A percentile compares a stretch with the other conserved stretches of the same genome.
These are phyloP conservation scores for Drosophila mayaguana DNA, from an alignment of 2,888 invertebrate genomes.

Conservation along the genomic window DNA sequence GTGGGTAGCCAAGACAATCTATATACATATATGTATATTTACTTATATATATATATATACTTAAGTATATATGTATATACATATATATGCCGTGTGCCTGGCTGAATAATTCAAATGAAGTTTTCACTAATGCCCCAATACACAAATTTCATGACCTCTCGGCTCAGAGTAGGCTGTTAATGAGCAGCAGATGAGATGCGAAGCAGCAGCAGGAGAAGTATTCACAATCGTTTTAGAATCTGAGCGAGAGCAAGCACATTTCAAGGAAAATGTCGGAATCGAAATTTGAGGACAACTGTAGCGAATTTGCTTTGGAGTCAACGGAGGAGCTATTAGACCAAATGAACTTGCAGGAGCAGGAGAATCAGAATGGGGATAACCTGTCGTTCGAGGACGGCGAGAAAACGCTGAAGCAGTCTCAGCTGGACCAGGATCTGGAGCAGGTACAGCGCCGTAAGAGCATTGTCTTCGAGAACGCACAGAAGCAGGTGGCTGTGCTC, in stretches of 20 bases:
- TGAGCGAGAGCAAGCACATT: not conserved
- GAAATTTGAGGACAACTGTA: conserved; percentile 27
- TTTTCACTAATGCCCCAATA: conserved; percentile 20
- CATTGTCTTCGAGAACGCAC: conserved; percentile 24
- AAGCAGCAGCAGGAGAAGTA: not conserved
- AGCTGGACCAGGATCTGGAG: conserved; percentile 11
- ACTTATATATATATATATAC: too few relatives aligned
- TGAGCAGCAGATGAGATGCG: conserved; percentile 16
- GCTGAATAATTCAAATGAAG: conserved; percentile 37
- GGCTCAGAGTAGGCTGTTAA: conserved; percentile 56
- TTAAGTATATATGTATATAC: too few relatives aligned
- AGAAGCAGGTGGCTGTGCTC: conserved; percentile 27
- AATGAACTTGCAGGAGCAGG: not conserved
- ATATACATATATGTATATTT: too few relatives aligned
- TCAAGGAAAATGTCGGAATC: conserved; percentile 44
- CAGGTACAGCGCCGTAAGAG: conserved; percentile 28
- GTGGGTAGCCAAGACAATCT: conserved; percentile 29
- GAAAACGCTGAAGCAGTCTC: not conserved
- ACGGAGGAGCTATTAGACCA: conserved; percentile 12
- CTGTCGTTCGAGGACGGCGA: not conserved
- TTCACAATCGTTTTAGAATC: not conserved
- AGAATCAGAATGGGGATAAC: not conserved
- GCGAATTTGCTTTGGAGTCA: not conserved
- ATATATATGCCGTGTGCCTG: not conserved
- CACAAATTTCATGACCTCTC: not conserved